Evolutionary conservation across 2,888 invertebrate species (phyloP).

Genomic region (Drosophila subsilvestris): DNA sequence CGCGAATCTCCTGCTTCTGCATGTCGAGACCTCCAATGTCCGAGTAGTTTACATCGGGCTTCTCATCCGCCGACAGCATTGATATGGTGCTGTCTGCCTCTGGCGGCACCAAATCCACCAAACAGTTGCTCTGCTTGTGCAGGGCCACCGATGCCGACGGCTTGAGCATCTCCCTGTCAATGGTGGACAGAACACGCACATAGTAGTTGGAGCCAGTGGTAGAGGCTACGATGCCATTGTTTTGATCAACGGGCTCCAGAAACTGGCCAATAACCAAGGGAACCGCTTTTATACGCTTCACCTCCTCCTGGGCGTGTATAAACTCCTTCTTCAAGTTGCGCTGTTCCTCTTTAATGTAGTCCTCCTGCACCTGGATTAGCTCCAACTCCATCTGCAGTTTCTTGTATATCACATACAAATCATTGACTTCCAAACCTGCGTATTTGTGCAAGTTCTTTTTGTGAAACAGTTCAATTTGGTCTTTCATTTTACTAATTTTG

Average conservation of each 20-base stretch:
- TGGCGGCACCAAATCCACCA: conserved; percentile 99
- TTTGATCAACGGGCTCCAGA: conserved; percentile 99
- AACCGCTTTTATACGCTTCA: conserved; percentile 99
- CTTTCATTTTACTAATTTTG: conserved; percentile 15
- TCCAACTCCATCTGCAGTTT: conserved; percentile 98
- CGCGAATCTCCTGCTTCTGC: conserved; percentile 99
- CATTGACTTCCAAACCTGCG: conserved; percentile 94
- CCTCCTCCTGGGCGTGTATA: conserved; percentile 98
- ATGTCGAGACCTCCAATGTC: conserved; percentile 99
- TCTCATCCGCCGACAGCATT: conserved; percentile 98
- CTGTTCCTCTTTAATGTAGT: conserved; percentile 99
- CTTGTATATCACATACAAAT: conserved; percentile 97
- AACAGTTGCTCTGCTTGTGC: conserved; percentile 99
- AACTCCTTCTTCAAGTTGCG: conserved; percentile 99
- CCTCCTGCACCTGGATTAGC: conserved; percentile 99
- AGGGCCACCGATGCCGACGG: conserved; percentile 99
- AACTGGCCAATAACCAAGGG: conserved; percentile 99
- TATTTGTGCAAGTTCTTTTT: conserved; percentile 9
- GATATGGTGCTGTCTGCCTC: conserved; percentile 99
- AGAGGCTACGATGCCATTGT: conserved; percentile 99
- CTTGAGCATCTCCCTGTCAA: conserved; percentile 97
- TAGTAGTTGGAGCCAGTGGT: conserved; percentile 93
- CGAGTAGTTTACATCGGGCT: conserved; percentile 97
- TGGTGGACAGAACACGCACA: conserved; percentile 90
- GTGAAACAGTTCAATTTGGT: conserved; percentile 17